Evolutionary conservation across 2,113 vertebrate species (phyloP).

Genomic region (Pipa parva): DNA sequence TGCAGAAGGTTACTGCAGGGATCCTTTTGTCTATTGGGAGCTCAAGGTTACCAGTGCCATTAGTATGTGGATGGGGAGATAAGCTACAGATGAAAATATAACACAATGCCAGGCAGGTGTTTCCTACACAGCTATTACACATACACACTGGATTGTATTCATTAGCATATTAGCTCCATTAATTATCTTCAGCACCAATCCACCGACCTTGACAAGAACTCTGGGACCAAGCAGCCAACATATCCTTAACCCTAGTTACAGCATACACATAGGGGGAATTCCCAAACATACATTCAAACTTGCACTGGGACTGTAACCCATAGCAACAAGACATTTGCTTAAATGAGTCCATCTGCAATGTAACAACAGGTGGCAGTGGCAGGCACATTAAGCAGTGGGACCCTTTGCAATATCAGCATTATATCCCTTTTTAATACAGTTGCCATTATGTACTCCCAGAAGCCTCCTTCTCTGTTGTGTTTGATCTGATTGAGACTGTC

Average conservation of each 20-base stretch:
- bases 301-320: no score
- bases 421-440: no score
- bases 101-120: neutral
- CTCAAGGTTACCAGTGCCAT: neutral
- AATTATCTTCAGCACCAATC: neutral
- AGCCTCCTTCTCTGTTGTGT: no score
- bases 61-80: slow-evolving; percentile 1
- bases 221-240: neutral
- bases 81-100: neutral
- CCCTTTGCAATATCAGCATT: no score
- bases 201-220: neutral
- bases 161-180: neutral
- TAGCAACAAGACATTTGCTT: no score
- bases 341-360: no score
- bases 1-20: slow-evolving; percentile 1
- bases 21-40: neutral
- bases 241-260: neutral
- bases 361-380: no score
- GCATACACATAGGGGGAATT: no score
- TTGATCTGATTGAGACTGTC: no score
- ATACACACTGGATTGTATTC: neutral
- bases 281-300: no score
- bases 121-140: neutral
- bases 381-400: no score
- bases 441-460: no score